Evolutionary conservation across 2,888 invertebrate species (phyloP), one percentile per base, ranked within the genome.

Genomic region (Lasioglossum marginatum): DNA sequence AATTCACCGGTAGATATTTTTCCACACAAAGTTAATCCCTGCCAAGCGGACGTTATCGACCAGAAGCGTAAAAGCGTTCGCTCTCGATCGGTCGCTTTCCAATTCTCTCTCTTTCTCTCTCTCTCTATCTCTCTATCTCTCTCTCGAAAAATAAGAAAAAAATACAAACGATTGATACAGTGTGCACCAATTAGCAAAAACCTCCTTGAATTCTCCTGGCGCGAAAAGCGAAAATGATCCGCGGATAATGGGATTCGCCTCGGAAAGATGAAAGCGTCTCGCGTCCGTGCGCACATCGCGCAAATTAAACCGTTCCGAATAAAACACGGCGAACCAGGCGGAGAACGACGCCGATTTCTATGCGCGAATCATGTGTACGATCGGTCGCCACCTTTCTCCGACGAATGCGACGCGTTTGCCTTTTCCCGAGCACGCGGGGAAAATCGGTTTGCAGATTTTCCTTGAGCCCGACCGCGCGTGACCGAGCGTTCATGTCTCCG

Each of bases 71-170:
- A 48, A 34, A 63, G 60, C 31, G 48, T 75, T 83, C 66, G 71
- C 83, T 83, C 70, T 85, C 81, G 85, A 74, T 80, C 74, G 57
- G 77, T 77, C 85, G 85, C 76, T 85, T 85, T 79, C 79, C 79
- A 79, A 84, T 76, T 48, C 37, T 63, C 73, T 34, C 37, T 71
- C 63, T 31, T 5, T 63, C 1, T 31, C 6, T 63, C 6, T 16
- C 12, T 31, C 27, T 31, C 16, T 19, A 6, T 31, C 2, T 14
- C n/a, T 60, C 27, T 57, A 3, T 57, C 14, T 60, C 4, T 60
- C 0, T 43, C 68, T 68, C 37, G 10, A 23, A 19, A 31, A 63
- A 63, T 63, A 63, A 63, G 68, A 12, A n/a, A 70, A 37, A 40
- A 23, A 19, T 57, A 63, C 27, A 10, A 16, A 31, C 68, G 68